phyloP scores from a whole-genome alignment of 2,113 vertebrate genomes.

The Strigops habroptila region DNA sequence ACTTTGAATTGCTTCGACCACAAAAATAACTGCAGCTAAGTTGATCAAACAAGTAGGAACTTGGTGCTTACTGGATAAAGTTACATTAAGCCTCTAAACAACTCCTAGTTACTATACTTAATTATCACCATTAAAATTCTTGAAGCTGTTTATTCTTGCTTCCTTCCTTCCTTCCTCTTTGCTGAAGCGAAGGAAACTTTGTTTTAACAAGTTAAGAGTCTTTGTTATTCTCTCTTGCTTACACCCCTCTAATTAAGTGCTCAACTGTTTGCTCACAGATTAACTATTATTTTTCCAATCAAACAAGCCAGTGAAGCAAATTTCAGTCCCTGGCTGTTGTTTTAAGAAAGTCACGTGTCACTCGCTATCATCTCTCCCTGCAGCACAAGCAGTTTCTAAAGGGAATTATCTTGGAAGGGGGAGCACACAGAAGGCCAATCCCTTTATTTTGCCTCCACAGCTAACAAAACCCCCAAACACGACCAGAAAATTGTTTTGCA shows the following conservation, averaged over 20 bases:
- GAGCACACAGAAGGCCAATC: not conserved
- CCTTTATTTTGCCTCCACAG: not conserved
- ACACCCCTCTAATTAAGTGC: slow-evolving; percentile 76
- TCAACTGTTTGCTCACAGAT: slow-evolving; percentile 73
- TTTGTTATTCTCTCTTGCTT: slow-evolving; percentile 59
- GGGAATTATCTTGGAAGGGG: slow-evolving; percentile 9
- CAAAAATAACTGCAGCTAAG: slow-evolving; percentile 67
- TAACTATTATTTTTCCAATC: slow-evolving; percentile 65
- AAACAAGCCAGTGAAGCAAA: slow-evolving; percentile 34
- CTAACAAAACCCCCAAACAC: not conserved
- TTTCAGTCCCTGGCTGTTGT: slow-evolving; percentile 45
- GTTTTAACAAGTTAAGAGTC: slow-evolving; percentile 80
- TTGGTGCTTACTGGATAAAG: slow-evolving; percentile 75
- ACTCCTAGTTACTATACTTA: slow-evolving; percentile 83
- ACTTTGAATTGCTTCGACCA: slow-evolving; percentile 58
- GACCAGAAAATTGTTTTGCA: not conserved
- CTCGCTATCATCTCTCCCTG: not conserved
- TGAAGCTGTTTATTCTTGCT: slow-evolving; percentile 86
- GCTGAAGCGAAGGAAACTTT: slow-evolving; percentile 76
- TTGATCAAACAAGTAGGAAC: slow-evolving; percentile 81
- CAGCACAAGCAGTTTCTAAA: not conserved
- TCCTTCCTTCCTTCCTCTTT: slow-evolving; percentile 77
- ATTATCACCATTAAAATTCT: slow-evolving; percentile 89
- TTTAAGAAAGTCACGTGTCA: slow-evolving; percentile 16
- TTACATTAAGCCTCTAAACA: slow-evolving; percentile 83